Percentiles rank a stretch among this genome's conserved stretches.
Evolutionary conservation across 2,888 invertebrate species (phyloP).

Genomic region (Dicyrtomina minuta): DNA sequence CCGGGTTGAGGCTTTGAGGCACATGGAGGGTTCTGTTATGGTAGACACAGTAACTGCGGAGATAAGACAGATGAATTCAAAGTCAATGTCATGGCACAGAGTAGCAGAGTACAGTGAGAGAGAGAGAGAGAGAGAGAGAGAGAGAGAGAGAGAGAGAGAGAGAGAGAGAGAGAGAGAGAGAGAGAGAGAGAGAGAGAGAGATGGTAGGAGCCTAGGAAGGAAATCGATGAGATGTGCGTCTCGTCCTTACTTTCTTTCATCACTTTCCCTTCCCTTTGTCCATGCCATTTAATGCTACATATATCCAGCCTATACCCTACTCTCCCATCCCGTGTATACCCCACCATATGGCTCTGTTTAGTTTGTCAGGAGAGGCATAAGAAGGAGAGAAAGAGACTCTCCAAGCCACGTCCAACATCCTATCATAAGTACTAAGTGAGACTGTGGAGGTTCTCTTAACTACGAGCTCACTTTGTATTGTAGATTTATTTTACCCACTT

Average conservation of each 20-base stretch:
- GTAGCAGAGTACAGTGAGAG: background rate
- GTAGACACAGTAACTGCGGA: background rate
- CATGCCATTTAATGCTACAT: too few relatives aligned
- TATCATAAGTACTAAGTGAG: background rate
- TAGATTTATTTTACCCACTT: too few relatives aligned
- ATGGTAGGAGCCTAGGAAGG: background rate
- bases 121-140: background rate
- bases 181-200: too few relatives aligned
- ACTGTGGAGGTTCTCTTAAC: too few relatives aligned
- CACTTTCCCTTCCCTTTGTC: background rate
- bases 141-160: background rate
- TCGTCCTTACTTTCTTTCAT: constrained; percentile 12
- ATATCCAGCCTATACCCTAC: too few relatives aligned
- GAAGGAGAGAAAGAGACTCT: background rate
- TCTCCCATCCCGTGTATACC: constrained; percentile 1
- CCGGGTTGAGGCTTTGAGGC: too few relatives aligned
- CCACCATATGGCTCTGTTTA: background rate
- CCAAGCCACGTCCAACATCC: background rate
- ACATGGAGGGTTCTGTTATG: background rate
- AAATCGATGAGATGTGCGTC: constrained; percentile 25
- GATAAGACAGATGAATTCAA: constrained; percentile 1
- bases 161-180: too few relatives aligned
- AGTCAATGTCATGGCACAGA: background rate
- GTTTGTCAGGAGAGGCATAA: background rate
- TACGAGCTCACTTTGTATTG: too few relatives aligned